These are phyloP conservation scores for Furcifer pardalis DNA, from an alignment of 2,797 vertebrate genomes.

Conservation along the genomic window DNA sequence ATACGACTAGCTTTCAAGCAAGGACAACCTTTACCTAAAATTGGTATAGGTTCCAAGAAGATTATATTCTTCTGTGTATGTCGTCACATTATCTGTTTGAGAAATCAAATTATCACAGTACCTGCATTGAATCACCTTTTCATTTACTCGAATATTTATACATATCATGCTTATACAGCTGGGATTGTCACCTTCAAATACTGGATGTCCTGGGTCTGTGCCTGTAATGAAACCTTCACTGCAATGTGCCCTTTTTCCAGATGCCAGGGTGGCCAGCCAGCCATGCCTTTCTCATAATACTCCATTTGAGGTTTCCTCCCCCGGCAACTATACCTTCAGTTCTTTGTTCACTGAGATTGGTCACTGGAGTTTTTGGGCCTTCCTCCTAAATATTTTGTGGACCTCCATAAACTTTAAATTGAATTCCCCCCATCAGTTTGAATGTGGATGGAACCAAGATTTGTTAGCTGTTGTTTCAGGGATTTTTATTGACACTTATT, in stretches of 20 bases:
- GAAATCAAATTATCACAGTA: no score
- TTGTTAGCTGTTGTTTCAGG: constrained; percentile 10
- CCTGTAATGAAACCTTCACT: background rate
- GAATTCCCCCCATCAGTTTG: constrained; percentile 37
- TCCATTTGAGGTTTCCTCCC: no score
- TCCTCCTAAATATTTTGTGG: background rate
- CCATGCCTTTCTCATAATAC: background rate
- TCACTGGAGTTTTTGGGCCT: background rate
- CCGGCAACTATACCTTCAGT: background rate
- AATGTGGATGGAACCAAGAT: background rate
- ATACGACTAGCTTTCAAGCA: no score
- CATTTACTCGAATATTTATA: background rate
- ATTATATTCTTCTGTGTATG: no score
- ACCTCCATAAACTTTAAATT: constrained; percentile 14
- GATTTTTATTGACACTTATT: background rate
- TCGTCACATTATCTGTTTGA: no score
- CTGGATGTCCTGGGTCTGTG: no score
- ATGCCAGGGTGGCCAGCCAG: background rate
- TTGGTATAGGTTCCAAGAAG: no score
- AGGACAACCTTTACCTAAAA: no score
- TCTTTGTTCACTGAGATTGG: background rate
- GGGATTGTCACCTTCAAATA: no score
- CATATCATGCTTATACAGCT: background rate
- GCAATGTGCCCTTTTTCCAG: background rate
- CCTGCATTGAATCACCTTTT: no score